These are phyloP conservation scores for Cyanoderma ruficeps DNA, from an alignment of 2,113 vertebrate species.

Conservation along the genomic window DNA sequence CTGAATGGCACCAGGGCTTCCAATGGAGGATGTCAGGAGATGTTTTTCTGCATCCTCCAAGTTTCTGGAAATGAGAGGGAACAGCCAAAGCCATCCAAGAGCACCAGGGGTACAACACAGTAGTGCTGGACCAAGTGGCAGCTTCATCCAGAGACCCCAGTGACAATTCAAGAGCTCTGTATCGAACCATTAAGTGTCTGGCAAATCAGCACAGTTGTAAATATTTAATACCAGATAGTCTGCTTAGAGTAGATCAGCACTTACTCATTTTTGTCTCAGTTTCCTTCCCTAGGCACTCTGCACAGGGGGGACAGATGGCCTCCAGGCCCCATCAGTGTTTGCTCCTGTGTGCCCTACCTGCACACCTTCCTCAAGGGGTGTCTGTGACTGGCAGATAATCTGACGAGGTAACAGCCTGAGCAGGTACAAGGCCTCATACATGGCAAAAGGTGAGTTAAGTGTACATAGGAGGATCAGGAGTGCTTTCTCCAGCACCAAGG, in stretches of 20 bases:
- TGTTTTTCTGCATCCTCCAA: too few species aligned
- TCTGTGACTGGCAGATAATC: neutral
- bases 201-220: neutral
- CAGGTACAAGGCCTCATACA: neutral
- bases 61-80: neutral
- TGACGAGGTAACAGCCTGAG: accelerated
- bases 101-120: accelerated
- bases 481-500: neutral
- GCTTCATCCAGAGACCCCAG: neutral
- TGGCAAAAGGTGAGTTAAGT: neutral
- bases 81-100: neutral
- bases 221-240: neutral
- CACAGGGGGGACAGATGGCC: neutral
- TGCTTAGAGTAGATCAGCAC: neutral
- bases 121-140: neutral
- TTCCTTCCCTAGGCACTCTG: neutral
- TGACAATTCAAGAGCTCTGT: neutral
- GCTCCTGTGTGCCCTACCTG: neutral
- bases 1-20: accelerated
- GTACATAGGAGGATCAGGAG: accelerated
- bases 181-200: neutral
- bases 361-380: accelerated
- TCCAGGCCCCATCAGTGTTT: neutral
- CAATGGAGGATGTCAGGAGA: accelerated
- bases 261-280: neutral